Conservation (phyloP, 2,888 invertebrate species). For the Cosmia trapezina region DNA sequence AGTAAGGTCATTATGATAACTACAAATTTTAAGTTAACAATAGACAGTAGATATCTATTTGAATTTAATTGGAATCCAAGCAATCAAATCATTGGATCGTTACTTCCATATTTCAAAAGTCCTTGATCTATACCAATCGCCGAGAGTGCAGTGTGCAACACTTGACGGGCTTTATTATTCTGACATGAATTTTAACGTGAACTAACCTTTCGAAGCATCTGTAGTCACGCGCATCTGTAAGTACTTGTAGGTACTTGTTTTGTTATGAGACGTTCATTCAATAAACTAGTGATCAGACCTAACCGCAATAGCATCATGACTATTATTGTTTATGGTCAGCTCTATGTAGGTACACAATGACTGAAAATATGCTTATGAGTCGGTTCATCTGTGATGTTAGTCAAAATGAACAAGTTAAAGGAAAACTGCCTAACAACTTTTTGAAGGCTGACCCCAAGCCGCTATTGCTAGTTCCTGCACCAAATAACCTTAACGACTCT, state of each 20-base stretch:
- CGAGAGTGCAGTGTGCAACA: slow-evolving; percentile 59
- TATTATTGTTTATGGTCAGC: slow-evolving; percentile 23
- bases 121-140: slow-evolving; percentile 80
- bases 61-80: slow-evolving; percentile 12
- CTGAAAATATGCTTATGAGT: slow-evolving; percentile 19
- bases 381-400: neutral
- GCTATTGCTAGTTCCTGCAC: neutral
- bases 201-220: slow-evolving; percentile 55
- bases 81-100: slow-evolving; percentile 39
- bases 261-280: slow-evolving; percentile 38
- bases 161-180: slow-evolving; percentile 64
- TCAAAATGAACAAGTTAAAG: slow-evolving; percentile 13
- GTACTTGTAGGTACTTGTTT: slow-evolving; percentile 11
- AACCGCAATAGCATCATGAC: slow-evolving; percentile 61
- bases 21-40: slow-evolving; percentile 14
- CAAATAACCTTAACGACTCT: slow-evolving; percentile 10
- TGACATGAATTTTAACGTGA: slow-evolving; percentile 56
- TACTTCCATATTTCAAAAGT: slow-evolving; percentile 60
- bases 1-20: neutral
- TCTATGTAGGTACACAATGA: slow-evolving; percentile 12
- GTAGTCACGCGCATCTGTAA: slow-evolving; percentile 36
- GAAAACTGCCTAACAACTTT: slow-evolving; percentile 8
- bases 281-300: slow-evolving; percentile 19
- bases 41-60: slow-evolving; percentile 11
- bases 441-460: neutral